Evolutionary conservation across 2,113 vertebrate species (phyloP), one percentile per base, ranked within the genome.

Genomic region (Holacanthus passer): DNA sequence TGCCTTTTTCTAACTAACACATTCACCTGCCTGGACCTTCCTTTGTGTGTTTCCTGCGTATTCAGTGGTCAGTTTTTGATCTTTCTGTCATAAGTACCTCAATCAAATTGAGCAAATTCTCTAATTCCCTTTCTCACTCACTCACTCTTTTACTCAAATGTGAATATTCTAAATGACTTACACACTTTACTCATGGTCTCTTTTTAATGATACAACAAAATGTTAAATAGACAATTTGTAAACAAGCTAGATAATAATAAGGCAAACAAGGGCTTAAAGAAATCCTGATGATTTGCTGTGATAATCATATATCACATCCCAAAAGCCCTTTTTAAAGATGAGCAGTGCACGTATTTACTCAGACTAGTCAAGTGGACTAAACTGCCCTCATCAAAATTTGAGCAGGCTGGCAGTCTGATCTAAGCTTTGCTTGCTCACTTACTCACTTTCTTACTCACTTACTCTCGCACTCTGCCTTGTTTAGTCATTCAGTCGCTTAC

Each of bases 1-100:
- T 73, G 67, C 24, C 24, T 52, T 53, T 59, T 55, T 75, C 63
- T 67, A 47, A 65, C 39, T 60, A 65, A 84, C 66, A 47, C 27
- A 71, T 65, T 20, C 17, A 31, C 19, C 37, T 52, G 7, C 31
- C 9, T 39, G 1, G 0, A 10, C 9, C 12, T n/a, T 60, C 41
- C 12, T 45, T 47, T 11, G 52, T 35, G 14, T 35, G 7, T 29
- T 62, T 62, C 20, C 19, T 29, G 3, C 43, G 24, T 48, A n/a
- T 24, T 37, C 41, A 65, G 22, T 39, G n/a, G 13, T 66, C 22
- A 39, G 2, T 58, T 53, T 64, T 39, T 7, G 5, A 63, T 12
- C 47, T 4, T 16, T 29, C 1, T 24, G 9, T 53, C n/a, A 24
- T 53, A 37, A 5, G 8, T 35, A 4, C 35, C 7, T 3, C 35